phyloP scores from a whole-genome alignment of 2,113 vertebrate genomes.

The Cromileptes altivelis region DNA sequence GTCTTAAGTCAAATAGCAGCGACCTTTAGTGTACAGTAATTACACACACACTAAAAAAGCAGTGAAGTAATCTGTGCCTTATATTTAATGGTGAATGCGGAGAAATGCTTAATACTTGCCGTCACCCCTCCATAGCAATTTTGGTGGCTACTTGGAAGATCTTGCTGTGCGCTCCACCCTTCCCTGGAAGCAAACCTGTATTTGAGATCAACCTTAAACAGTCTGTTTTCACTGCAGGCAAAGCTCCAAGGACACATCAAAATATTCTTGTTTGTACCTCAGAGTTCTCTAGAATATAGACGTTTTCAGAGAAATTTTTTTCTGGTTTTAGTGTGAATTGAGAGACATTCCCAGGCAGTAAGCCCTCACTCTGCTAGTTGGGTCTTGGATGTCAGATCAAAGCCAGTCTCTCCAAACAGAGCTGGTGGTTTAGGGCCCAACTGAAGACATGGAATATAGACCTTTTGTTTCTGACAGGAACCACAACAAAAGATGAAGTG shows the following conservation, averaged over 20 bases:
- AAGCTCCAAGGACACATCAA: constrained; percentile 4
- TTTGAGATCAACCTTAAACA: constrained; percentile 46
- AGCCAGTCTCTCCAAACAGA: constrained; percentile 19
- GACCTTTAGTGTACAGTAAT: constrained; percentile 58
- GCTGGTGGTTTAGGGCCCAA: constrained; percentile 25
- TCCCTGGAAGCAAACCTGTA: constrained; percentile 65
- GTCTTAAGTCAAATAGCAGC: constrained; percentile 41
- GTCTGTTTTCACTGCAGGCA: constrained; percentile 19
- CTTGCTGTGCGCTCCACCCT: constrained; percentile 57
- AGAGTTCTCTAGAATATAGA: constrained; percentile 1
- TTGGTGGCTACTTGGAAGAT: constrained; percentile 69
- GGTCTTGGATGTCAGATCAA: constrained; percentile 24
- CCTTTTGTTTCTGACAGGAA: constrained; percentile 65
- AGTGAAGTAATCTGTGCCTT: constrained; percentile 45
- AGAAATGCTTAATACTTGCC: constrained; percentile 60
- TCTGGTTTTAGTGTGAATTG: neutral
- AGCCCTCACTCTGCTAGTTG: neutral
- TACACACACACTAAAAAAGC: constrained; percentile 48
- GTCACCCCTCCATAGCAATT: constrained; percentile 61
- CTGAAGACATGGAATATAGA: constrained; percentile 40
- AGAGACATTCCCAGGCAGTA: neutral
- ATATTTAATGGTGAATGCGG: constrained; percentile 62
- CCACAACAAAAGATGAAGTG: constrained; percentile 69
- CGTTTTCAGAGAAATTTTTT: neutral
- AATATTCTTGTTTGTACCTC: constrained; percentile 30